Base-by-base conservation (phyloP, 92 coral and sea anemone genomes). In the Palythoa grandis region DNA sequence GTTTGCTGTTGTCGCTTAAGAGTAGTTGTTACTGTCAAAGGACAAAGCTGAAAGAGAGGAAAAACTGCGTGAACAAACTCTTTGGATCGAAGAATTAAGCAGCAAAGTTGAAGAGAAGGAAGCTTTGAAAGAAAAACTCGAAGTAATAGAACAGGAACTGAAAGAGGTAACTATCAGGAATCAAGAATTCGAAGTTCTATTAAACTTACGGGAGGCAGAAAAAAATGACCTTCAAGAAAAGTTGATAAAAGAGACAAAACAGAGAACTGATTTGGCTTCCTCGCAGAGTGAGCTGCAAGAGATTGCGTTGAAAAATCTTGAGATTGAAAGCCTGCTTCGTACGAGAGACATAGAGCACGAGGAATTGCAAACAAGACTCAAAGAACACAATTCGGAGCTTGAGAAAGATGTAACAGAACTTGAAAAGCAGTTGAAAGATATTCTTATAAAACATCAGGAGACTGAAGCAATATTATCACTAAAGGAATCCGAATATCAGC, bases 331-430 rank as follows among this genome's bases (percentile, higher is more conserved):
- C 23, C 80, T 94, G 74, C 72, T 94, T 52, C 95, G 91, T 66
- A 90, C 84, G 22, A 93, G 98, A 16, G 98, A 94, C 75, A 53
- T 88, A 29, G 98, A 94, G 68, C 92, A 94, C 85, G 87, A 90
- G 24, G 92, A 94, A 74, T 77, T 94, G 82, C 95, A 93, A 48
- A 53, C 71, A 50, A 86, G 87, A 66, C 92, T 94, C 13, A 65
- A 65, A 50, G 95, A 94, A 37, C 93, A 92, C 72, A 94, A 92
- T 54, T 66, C 78, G 40, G 98, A 94, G 79, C 85, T 94, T 47
- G 98, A 90, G 72, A 92, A 72, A 68, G 98, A 94, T 56, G 25
- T 92, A 54, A 88, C 88, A 38, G 98, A 92, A 37, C 83, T 94
- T 39, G 94, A 92, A 79, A 82, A 82, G 38, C 95, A 94, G 84